Evolutionary conservation across 2,888 invertebrate genomes (phyloP).

Genomic region (Leptothorax acervorum): DNA sequence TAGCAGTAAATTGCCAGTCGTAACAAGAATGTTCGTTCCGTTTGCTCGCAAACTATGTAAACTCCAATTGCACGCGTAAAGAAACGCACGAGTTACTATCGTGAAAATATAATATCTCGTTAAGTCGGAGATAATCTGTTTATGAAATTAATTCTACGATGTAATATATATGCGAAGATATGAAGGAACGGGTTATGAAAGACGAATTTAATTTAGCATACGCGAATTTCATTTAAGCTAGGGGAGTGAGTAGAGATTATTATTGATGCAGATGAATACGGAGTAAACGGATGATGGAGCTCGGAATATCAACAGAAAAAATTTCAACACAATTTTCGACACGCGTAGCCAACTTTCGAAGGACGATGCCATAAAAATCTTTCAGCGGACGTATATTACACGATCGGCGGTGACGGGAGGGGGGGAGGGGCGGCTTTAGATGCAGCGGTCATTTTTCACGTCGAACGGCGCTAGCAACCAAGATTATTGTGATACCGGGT

Average conservation of each 20-base stretch:
- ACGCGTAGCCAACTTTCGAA: neutral
- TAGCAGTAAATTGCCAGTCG: neutral
- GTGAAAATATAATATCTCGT: neutral
- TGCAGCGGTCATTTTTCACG: conserved; percentile 37
- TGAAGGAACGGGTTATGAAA: neutral
- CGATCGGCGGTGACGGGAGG: neutral
- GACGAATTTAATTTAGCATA: conserved; percentile 24
- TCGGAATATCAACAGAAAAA: conserved; percentile 20
- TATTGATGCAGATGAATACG: conserved; percentile 13
- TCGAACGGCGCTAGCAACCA: conserved; percentile 2
- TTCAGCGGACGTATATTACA: conserved; percentile 32
- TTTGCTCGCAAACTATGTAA: neutral
- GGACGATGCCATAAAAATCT: conserved; percentile 28
- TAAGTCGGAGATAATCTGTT: conserved; percentile 10
- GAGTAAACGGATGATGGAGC: neutral
- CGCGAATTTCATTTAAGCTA: neutral
- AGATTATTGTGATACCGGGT: conserved; percentile 47
- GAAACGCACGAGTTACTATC: neutral
- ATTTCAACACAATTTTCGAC: conserved; percentile 9
- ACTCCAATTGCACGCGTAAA: neutral
- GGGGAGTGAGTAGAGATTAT: neutral
- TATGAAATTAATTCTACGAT: neutral
- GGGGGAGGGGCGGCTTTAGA: conserved; percentile 1
- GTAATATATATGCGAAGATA: neutral
- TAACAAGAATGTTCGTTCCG: neutral